Percentiles rank a stretch among this genome's conserved stretches.
Conservation (phyloP, 2,888 invertebrate genomes). For the Andrena trimmerana region DNA sequence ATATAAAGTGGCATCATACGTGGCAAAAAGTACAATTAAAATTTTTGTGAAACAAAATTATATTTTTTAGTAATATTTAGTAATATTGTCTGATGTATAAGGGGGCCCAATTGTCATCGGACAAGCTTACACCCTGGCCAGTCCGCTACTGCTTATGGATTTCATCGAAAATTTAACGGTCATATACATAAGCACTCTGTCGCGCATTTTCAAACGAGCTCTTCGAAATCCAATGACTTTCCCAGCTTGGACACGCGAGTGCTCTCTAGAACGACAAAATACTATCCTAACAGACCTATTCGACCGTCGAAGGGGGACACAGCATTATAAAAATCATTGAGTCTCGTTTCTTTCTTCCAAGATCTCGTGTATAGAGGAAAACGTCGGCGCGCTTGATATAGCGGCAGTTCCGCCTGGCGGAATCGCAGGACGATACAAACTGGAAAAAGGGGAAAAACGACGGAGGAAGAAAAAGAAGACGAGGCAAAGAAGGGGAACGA, state of each 20-base stretch:
- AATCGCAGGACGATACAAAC: slow-evolving; percentile 67
- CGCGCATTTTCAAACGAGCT: too few relatives aligned
- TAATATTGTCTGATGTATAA: too few relatives aligned
- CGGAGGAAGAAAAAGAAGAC: slow-evolving; percentile 36
- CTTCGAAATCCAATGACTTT: too few relatives aligned
- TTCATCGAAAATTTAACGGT: too few relatives aligned
- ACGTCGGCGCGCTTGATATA: slow-evolving; percentile 65
- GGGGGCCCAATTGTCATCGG: too few relatives aligned
- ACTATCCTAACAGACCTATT: background rate
- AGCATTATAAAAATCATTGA: background rate
- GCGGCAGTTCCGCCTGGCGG: slow-evolving; percentile 69
- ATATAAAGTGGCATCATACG: too few relatives aligned
- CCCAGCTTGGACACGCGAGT: too few relatives aligned
- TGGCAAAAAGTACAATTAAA: too few relatives aligned
- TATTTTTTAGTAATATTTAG: too few relatives aligned
- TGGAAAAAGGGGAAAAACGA: slow-evolving; percentile 61
- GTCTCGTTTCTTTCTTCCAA: background rate
- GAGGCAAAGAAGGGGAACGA: slow-evolving; percentile 44
- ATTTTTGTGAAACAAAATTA: too few relatives aligned
- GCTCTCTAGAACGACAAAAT: background rate
- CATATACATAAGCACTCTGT: background rate
- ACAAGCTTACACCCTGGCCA: too few relatives aligned
- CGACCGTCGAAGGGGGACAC: background rate
- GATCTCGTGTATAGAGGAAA: slow-evolving; percentile 49
- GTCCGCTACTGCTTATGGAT: too few relatives aligned